phyloP scores from a whole-genome alignment of 1,140 invertebrate species.

The Brachionus rubens region DNA sequence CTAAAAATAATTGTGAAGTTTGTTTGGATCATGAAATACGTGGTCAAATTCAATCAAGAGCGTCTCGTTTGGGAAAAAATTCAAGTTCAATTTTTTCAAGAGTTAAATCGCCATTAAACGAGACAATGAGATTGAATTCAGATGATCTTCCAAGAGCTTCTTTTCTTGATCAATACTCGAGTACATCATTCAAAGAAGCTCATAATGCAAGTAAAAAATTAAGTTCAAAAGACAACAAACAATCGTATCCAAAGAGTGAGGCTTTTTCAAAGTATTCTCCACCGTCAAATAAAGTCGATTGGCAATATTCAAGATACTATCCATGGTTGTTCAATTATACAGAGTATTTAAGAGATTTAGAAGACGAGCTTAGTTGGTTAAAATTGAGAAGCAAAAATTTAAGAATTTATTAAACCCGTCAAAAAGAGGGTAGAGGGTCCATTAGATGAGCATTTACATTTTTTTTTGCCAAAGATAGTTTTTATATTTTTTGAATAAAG shows the following conservation, averaged over 20 bases:
- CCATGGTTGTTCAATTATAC: constrained; percentile 42
- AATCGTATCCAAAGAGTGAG: constrained; percentile 18
- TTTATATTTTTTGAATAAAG: no score
- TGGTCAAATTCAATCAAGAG: not conserved
- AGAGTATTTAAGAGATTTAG: constrained; percentile 39
- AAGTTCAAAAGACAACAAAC: not conserved
- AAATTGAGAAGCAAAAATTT: constrained; percentile 31
- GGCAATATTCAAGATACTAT: constrained; percentile 41
- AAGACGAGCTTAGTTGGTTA: constrained; percentile 17
- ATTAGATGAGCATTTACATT: no score
- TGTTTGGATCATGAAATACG: constrained; percentile 9
- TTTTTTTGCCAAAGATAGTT: no score
- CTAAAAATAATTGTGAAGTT: constrained; percentile 38
- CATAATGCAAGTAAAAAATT: constrained; percentile 2
- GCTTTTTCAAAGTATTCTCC: constrained; percentile 3
- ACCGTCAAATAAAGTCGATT: constrained; percentile 18
- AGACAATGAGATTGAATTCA: not conserved
- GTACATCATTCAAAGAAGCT: constrained; percentile 22
- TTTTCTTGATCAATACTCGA: constrained; percentile 17
- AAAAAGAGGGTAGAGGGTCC: no score
- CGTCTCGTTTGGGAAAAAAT: not conserved
- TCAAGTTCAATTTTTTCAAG: constrained; percentile 7
- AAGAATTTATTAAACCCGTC: constrained; percentile 29
- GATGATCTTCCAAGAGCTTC: constrained; percentile 26
- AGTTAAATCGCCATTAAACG: not conserved